Percentiles rank a stretch among this genome's conserved stretches.
Conservation (phyloP, 2,888 invertebrate genomes). For the Ecdyonurus torrentis region DNA sequence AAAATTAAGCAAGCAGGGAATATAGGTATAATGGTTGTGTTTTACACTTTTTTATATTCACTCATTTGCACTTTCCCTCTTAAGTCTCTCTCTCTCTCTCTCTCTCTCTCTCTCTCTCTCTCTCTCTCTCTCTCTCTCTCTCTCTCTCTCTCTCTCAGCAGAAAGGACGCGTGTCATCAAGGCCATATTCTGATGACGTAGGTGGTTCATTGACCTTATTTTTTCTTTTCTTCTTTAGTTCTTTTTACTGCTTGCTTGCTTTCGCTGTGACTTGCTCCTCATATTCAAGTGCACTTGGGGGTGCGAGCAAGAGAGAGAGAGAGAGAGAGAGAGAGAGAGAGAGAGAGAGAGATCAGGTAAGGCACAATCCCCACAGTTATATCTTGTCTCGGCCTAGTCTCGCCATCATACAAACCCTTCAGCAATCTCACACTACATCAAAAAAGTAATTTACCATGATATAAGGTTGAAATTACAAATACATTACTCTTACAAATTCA, state of each 20-base stretch:
- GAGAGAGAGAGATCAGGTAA: not conserved
- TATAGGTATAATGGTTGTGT: not conserved
- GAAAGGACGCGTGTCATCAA: not conserved
- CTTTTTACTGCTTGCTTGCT: not conserved
- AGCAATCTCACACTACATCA: no score
- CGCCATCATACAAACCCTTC: no score
- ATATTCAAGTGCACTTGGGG: not conserved
- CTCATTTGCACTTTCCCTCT: not conserved
- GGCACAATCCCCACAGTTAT: no score
- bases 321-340: not conserved
- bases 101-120: not conserved
- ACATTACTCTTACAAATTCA: no score
- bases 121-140: not conserved
- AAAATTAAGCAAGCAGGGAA: not conserved
- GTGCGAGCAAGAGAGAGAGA: not conserved
- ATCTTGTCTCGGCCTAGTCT: not conserved
- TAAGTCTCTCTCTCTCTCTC: not conserved
- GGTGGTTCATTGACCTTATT: not conserved
- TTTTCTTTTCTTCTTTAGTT: not conserved
- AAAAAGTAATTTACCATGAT: no score
- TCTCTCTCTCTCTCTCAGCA: not conserved
- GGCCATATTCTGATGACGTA: conserved; percentile 1
- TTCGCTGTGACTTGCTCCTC: no score
- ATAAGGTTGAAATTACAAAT: no score
- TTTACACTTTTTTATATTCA: not conserved